Base-by-base conservation (phyloP, 1,140 invertebrate genomes). In the Apis florea region DNA sequence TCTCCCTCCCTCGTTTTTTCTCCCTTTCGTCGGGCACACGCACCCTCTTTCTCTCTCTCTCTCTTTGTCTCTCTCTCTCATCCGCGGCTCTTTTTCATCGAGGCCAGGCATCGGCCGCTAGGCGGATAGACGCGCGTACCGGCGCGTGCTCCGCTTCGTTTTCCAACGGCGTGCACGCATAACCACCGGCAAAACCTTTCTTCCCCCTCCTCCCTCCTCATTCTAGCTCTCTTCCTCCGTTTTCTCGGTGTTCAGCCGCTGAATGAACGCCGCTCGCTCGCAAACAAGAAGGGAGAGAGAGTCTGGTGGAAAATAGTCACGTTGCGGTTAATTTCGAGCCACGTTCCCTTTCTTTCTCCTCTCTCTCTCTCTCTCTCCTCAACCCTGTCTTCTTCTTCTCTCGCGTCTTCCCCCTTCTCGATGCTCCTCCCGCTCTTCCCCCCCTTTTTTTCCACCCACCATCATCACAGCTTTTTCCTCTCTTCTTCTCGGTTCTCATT, bases 281-380 rank as follows among this genome's bases (percentile, higher is more conserved):
- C 10, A 5, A 70, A 40, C 21, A 5, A 40, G 31, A 15, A 31
- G 56, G 56, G 61, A n/a, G 21, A 31, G 47, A 40, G 40, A 61
- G 56, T 69, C 75, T 61, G 81, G 53, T 75, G 87, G 79, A 84
- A 87, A 88, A 87, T 87, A 88, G 87, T 88, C 80, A 76, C 83
- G 86, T 87, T 88, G 86, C 78, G 86, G 87, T 88, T 88, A 87
- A 88, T 88, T 88, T 88, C 83, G 80, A 85, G 86, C 75, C 73
- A 76, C 79, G 70, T 84, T 56, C 63, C 63, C 26, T 64, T 56
- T 53, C 53, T 11, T 40, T 74, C 56, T 49, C 24, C 11, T 26
- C 79, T 71, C 54, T 49, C 49, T 26, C 6, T 26, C 24, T n/a
- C n/a, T 40, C 6, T 40, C 31, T 40, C 31, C 31, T 40, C 31